Evolutionary conservation across 2,797 vertebrate genomes (phyloP), one percentile per base, ranked within the genome.

Genomic region (Craterocephalus amniculus): DNA sequence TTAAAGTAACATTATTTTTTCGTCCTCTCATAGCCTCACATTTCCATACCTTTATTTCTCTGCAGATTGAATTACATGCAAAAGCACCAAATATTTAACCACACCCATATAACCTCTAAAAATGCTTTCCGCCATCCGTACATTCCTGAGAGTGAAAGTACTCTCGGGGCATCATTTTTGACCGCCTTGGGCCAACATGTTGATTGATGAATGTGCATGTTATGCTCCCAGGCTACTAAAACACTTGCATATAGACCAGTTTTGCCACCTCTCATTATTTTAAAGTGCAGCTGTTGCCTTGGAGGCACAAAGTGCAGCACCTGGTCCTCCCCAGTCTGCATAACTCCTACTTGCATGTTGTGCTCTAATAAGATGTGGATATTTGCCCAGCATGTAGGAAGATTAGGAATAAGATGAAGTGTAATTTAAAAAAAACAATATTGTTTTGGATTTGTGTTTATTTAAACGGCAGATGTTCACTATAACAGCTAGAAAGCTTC

Each of bases 231-330:
- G 55, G 45, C 51, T 34, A 27, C 38, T 26, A 3, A 56, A 69
- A 40, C 32, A 20, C 54, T 66, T 57, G 13, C n/a, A 36, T 24
- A 36, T 5, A 57, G 43, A 63, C 38, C 48, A 5, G 58, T 52
- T 69, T 61, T 63, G 6, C 72, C 78, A 75, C 83, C 70, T 70
- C 74, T 78, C 72, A 66, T 6, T 10, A 9, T 48, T 66, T 54
- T 68, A 8, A 63, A 65, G 67, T 67, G 74, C 87, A 88, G 77
- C 87, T 90, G 84, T 76, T 27, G 58, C 83, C 86, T 67, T 3
- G 1, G 35, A 77, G 76, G 66, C 31, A 20, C 43, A n/a, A 43
- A 72, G 34, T 60, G 62, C 67, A 3, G 65, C 87, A 88, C 88
- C 83, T 88, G 87, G 80, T 73, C 48, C 67, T 48, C 52, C 61